These are phyloP conservation scores for Aradophagus sp. DNA, from an alignment of 1,140 invertebrate genomes.

Conservation along the genomic window DNA sequence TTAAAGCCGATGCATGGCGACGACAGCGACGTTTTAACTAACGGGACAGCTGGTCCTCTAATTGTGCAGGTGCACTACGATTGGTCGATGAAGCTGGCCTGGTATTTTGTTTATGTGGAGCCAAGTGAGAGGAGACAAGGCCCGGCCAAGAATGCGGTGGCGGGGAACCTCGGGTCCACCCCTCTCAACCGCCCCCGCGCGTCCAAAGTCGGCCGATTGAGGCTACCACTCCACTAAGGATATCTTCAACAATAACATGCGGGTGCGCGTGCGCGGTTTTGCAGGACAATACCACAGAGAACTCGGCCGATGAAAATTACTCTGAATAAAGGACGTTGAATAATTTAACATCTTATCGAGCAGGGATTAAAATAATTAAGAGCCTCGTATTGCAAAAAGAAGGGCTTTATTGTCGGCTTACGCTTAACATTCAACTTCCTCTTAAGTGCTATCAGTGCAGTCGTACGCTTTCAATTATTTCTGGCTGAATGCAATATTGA, in stretches of 20 bases:
- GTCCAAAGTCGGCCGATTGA: slow-evolving; percentile 38
- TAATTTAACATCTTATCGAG: slow-evolving; percentile 21
- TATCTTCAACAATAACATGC: slow-evolving; percentile 23
- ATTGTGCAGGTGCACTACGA: slow-evolving; percentile 6
- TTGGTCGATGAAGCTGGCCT: slow-evolving; percentile 14
- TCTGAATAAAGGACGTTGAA: slow-evolving; percentile 7
- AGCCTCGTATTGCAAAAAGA: slow-evolving; percentile 1
- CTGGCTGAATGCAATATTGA: too few relatives aligned
- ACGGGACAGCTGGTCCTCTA: slow-evolving; percentile 19
- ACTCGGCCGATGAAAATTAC: slow-evolving; percentile 12
- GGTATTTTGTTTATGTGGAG: slow-evolving; percentile 10
- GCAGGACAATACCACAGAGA: slow-evolving; percentile 10
- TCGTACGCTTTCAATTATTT: too few relatives aligned
- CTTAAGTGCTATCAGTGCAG: too few relatives aligned
- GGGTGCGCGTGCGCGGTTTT: slow-evolving; percentile 6
- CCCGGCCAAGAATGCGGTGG: too few relatives aligned
- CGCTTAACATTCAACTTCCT: too few relatives aligned
- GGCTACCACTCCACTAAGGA: slow-evolving; percentile 37
- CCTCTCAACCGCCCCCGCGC: slow-evolving; percentile 10
- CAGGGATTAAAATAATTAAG: slow-evolving; percentile 15
- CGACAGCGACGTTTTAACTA: too few relatives aligned
- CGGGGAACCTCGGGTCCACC: slow-evolving; percentile 1
- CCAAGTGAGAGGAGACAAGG: slow-evolving; percentile 5
- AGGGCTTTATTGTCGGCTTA: too few relatives aligned
- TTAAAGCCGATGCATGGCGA: too few relatives aligned